Evolutionary conservation across 2,113 vertebrate genomes (phyloP), one percentile per base, ranked within the genome.

Genomic region (Eurystomus gularis): DNA sequence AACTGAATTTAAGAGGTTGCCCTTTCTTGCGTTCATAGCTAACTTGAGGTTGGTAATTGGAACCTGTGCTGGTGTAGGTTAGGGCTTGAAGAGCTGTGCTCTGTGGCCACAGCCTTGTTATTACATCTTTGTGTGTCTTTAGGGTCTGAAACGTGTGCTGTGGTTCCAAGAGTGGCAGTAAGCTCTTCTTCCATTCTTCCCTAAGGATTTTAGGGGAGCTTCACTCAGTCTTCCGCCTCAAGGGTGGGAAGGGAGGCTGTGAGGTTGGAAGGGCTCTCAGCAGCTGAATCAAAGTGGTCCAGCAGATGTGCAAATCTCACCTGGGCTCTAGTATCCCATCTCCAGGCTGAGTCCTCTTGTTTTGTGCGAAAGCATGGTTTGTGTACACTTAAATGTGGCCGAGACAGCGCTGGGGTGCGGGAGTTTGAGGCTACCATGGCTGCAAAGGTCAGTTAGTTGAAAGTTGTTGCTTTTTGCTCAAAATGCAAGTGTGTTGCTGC

Each of bases 1-100:
- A 88, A 93, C 73, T 44, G 33, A 58, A 62, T 82, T 83, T 91
- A 52, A 75, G 82, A 86, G 69, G 48, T 46, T 82, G 16, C 25
- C 69, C 55, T 15, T 82, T 76, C 25, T 82, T 91, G 26, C 15
- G 4, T 85, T 95, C 44, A 3, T n/a, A 69, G 66, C 69, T 72
- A 42, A 19, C 35, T 49, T 51, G 6, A 29, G 9, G 17, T 20
- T 78, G 71, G 54, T 77, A n/a, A 44, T 31, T 72, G 76, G 17
- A 57, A 58, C 25, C 54, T 80, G n/a, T 28, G 76, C 21, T 93
- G 25, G 42, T 3, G 0, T 23, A 29, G 64, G 46, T 35, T 40
- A 72, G 77, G 40, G 48, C 79, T 71, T 1, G 20, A 72, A 75
- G 44, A 55, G 77, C 57, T 0, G 1, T 26, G 55, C 46, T 77